A percentile compares a stretch with the other conserved stretches of the same genome.
Conservation (phyloP, 2,113 vertebrate genomes). For the Pangasianodon hypophthalmus region DNA sequence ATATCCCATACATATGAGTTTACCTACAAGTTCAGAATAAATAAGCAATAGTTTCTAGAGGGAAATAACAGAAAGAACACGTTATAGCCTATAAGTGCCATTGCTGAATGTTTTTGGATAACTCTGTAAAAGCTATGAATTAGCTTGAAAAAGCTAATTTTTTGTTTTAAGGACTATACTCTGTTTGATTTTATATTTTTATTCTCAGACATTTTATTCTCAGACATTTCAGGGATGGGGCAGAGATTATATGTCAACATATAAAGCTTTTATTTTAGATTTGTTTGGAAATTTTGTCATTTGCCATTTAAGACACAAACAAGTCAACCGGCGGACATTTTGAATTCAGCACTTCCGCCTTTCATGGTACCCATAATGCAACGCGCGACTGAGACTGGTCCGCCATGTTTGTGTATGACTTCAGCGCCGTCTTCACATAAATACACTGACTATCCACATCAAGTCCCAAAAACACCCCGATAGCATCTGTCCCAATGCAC, state of each 20-base stretch:
- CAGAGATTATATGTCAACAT: background rate
- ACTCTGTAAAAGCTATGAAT: background rate
- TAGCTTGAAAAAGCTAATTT: background rate
- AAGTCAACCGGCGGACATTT: background rate
- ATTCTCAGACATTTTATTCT: background rate
- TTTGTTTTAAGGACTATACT: background rate
- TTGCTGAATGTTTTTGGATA: background rate
- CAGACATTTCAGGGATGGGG: background rate
- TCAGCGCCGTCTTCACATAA: background rate
- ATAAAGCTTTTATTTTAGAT: background rate
- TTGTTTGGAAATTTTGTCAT: background rate
- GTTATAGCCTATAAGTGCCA: background rate
- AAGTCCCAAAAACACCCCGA: background rate
- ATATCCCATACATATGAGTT: no score
- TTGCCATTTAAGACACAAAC: background rate
- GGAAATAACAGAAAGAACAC: background rate
- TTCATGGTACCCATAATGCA: conserved; percentile 33
- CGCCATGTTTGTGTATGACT: conserved; percentile 41
- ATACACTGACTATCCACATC: background rate
- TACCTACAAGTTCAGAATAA: background rate
- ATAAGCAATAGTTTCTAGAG: background rate
- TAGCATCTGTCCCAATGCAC: conserved; percentile 57
- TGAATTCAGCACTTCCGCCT: background rate
- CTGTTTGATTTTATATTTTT: background rate
- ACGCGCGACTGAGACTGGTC: background rate